Conservation (phyloP, 2,888 invertebrate species). For the Teinopalpus imperialis region DNA sequence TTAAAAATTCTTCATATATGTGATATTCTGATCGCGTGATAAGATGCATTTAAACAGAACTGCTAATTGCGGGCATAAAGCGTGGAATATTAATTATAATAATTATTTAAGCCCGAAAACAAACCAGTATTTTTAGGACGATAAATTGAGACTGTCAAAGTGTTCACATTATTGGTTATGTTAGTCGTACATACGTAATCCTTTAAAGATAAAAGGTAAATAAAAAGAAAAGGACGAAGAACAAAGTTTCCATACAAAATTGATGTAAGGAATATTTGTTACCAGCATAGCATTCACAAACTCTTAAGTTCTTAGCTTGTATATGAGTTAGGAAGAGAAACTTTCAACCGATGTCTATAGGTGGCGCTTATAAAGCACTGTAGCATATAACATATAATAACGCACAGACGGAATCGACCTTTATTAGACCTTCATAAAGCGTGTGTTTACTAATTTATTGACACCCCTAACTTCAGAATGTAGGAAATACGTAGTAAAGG, state of each 20-base stretch:
- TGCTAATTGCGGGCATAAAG: constrained; percentile 16
- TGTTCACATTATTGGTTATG: no score
- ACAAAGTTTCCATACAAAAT: constrained; percentile 54
- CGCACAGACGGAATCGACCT: no score
- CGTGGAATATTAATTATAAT: no score
- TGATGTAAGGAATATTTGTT: constrained; percentile 40
- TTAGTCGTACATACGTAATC: no score
- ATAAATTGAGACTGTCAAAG: no score
- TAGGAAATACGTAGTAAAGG: constrained; percentile 22
- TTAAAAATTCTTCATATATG: constrained; percentile 16
- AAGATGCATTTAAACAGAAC: constrained; percentile 12
- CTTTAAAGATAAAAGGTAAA: no score
- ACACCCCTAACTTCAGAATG: constrained; percentile 34
- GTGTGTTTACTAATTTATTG: constrained; percentile 54
- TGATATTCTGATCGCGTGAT: constrained; percentile 23
- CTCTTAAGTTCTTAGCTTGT: no score
- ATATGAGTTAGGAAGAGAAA: constrained; percentile 74
- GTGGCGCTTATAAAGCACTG: no score
- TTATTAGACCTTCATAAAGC: constrained; percentile 50
- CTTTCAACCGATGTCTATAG: constrained; percentile 68
- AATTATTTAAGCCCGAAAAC: constrained; percentile 19
- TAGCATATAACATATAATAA: no score
- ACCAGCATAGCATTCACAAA: no score
- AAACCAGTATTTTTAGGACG: constrained; percentile 1
- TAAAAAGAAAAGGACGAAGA: no score